A percentile compares a stretch with the other conserved stretches of the same genome.
These are phyloP conservation scores for Brachyistius frenatus DNA, from an alignment of 2,113 vertebrate genomes.

Conservation along the genomic window DNA sequence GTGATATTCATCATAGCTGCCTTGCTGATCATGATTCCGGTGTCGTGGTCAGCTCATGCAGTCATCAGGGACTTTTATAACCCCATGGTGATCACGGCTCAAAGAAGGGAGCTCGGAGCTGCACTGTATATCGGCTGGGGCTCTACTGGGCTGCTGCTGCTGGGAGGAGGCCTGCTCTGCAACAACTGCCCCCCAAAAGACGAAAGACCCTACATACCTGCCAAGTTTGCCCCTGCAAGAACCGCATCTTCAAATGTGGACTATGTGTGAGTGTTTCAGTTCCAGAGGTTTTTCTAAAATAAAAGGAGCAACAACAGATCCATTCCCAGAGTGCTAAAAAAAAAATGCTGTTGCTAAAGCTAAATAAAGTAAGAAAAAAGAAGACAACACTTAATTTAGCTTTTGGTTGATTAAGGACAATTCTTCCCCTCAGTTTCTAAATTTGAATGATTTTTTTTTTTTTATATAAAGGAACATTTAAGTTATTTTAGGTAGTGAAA, in stretches of 20 bases:
- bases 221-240: constrained; percentile 76
- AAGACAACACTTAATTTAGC: background rate
- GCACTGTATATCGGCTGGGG: constrained; percentile 85
- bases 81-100: constrained; percentile 75
- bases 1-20: constrained; percentile 82
- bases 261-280: constrained; percentile 76
- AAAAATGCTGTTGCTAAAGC: no score
- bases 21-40: constrained; percentile 81
- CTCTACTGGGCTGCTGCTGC: constrained; percentile 75
- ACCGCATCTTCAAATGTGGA: constrained; percentile 64
- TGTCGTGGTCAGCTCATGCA: constrained; percentile 84
- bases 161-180: constrained; percentile 85
- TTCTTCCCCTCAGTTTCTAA: background rate
- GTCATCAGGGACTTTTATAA: constrained; percentile 86
- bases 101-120: constrained; percentile 83
- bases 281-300: background rate
- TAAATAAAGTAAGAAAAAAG: background rate
- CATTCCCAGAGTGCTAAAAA: background rate
- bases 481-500: background rate
- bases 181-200: constrained; percentile 83
- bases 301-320: background rate
- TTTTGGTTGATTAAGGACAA: background rate
- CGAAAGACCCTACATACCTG: constrained; percentile 56
- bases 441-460: no score
- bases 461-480: background rate